Conservation (phyloP, 2,113 vertebrate species). For the Takifugu bimaculatus region DNA sequence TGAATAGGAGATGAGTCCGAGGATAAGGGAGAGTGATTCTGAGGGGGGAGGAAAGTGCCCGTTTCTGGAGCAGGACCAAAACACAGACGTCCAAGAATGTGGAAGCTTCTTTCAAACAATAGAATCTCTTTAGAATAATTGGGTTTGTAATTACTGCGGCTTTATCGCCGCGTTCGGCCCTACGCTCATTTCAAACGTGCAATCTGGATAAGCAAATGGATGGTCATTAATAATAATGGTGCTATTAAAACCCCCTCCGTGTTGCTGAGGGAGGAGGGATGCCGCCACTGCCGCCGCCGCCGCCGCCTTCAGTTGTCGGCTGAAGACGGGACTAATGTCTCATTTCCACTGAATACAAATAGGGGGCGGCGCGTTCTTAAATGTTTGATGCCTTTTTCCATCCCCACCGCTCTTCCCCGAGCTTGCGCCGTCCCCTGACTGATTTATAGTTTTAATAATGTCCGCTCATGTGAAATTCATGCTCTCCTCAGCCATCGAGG, state of each 20-base stretch:
- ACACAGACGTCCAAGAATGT: constrained; percentile 33
- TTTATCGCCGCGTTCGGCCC: constrained; percentile 74
- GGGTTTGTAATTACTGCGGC: constrained; percentile 82
- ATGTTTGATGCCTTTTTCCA: constrained; percentile 39
- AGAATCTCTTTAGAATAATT: constrained; percentile 82
- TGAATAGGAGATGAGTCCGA: constrained; percentile 18
- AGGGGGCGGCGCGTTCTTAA: constrained; percentile 35
- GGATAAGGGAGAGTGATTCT: neutral
- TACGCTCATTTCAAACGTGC: constrained; percentile 64
- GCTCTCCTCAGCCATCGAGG: neutral
- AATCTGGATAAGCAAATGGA: constrained; percentile 75
- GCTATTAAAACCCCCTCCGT: constrained; percentile 82
- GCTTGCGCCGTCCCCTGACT: constrained; percentile 19
- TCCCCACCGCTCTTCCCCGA: neutral
- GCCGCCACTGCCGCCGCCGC: constrained; percentile 77
- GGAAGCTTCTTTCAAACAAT: constrained; percentile 62
- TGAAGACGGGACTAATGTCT: constrained; percentile 70
- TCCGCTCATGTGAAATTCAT: constrained; percentile 27
- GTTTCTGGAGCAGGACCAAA: constrained; percentile 12
- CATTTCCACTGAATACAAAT: constrained; percentile 65
- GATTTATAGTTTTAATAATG: constrained; percentile 42
- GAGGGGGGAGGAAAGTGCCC: neutral
- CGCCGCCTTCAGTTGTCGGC: constrained; percentile 76
- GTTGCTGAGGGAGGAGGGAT: constrained; percentile 71
- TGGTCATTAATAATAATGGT: constrained; percentile 88